Conservation (phyloP, 2,888 invertebrate species). For the Pammene aurita region DNA sequence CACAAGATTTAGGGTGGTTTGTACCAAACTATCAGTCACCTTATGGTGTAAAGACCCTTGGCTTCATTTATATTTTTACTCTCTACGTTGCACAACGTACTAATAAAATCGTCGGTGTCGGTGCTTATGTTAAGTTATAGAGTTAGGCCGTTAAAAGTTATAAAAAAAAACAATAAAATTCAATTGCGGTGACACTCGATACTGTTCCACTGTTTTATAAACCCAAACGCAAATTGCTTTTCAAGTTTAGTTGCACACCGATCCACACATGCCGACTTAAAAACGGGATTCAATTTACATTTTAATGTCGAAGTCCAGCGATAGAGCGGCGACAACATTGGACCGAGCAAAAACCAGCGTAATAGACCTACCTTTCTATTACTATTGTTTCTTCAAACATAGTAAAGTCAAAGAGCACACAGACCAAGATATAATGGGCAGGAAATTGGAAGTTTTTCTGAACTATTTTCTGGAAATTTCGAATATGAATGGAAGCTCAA, state of each 20-base stretch:
- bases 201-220: slow-evolving; percentile 14
- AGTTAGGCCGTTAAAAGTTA: not conserved
- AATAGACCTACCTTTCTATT: slow-evolving; percentile 11
- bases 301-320: slow-evolving; percentile 50
- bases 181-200: not conserved
- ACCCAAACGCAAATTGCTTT: slow-evolving; percentile 24
- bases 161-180: not conserved
- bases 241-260: slow-evolving; percentile 30
- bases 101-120: too few relatives aligned
- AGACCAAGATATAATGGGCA: slow-evolving; percentile 44
- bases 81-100: too few relatives aligned
- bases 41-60: too few relatives aligned
- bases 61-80: too few relatives aligned
- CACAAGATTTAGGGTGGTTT: too few relatives aligned
- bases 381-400: slow-evolving; percentile 6
- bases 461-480: slow-evolving; percentile 52
- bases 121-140: too few relatives aligned
- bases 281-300: slow-evolving; percentile 58
- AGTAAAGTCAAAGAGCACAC: slow-evolving; percentile 22
- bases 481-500: slow-evolving; percentile 44
- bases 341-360: slow-evolving; percentile 8
- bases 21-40: too few relatives aligned
- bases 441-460: slow-evolving; percentile 48
- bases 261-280: slow-evolving; percentile 34
- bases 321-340: slow-evolving; percentile 37